phyloP scores from a whole-genome alignment of 2,113 vertebrate species.

The Natator depressus region DNA sequence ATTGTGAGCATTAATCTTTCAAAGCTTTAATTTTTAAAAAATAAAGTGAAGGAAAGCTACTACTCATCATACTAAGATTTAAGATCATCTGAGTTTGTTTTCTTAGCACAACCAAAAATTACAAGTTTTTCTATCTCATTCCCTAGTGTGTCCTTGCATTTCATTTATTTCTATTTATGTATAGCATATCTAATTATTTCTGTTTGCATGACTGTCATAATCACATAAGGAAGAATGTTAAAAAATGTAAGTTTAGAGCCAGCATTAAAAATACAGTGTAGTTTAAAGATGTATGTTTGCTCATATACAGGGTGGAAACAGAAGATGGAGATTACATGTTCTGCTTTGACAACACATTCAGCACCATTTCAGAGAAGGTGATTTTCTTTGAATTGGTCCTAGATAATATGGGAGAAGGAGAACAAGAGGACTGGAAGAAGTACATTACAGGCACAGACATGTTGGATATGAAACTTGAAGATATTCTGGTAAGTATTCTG shows the following conservation, averaged over 20 bases:
- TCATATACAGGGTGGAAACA: constrained; percentile 86
- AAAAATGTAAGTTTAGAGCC: background rate
- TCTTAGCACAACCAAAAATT: no score
- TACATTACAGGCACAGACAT: constrained; percentile 91
- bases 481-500: constrained; percentile 89
- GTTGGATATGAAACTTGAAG: constrained; percentile 96
- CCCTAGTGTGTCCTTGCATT: background rate
- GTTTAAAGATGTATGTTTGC: background rate
- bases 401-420: constrained; percentile 91
- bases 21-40: background rate
- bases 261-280: background rate
- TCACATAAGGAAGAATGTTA: background rate
- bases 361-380: constrained; percentile 94
- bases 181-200: background rate
- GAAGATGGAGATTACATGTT: constrained; percentile 98
- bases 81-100: background rate
- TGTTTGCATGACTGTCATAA: background rate
- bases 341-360: constrained; percentile 99
- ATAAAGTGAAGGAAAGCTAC: background rate
- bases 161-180: background rate
- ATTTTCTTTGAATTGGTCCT: constrained; percentile 98
- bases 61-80: background rate
- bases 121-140: no score
- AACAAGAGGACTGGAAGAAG: constrained; percentile 94
- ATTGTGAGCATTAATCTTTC: background rate